Evolutionary conservation across 2,113 vertebrate genomes (phyloP).

Genomic region (Pithys albifrons): DNA sequence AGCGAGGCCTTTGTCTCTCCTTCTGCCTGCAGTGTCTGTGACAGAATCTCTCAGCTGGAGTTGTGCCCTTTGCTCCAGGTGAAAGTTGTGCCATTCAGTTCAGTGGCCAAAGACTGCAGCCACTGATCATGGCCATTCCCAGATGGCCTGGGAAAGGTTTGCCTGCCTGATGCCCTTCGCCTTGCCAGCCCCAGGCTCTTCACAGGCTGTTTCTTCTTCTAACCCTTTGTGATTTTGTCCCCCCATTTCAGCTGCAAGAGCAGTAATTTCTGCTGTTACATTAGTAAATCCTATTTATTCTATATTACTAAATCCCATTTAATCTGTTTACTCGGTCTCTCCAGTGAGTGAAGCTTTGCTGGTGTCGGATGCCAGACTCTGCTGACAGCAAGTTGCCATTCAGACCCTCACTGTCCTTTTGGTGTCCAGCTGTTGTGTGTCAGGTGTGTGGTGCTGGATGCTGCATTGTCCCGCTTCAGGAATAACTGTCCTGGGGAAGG

Average conservation of each 20-base stretch:
- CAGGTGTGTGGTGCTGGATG: neutral
- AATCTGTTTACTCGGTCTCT: constrained; percentile 13
- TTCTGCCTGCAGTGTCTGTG: rapidly evolving
- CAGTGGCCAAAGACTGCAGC: neutral
- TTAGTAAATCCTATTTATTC: constrained; percentile 50
- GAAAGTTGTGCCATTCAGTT: neutral
- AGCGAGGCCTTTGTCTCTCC: neutral
- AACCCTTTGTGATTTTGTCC: neutral
- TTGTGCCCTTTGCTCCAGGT: neutral
- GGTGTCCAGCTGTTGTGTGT: neutral
- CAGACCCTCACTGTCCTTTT: neutral
- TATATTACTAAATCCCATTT: constrained; percentile 47
- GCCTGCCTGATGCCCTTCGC: neutral
- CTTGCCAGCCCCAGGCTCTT: neutral
- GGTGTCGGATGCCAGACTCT: neutral
- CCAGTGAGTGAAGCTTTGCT: neutral
- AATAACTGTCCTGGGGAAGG: neutral
- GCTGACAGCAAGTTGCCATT: neutral
- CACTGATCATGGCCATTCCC: neutral
- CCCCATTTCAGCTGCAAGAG: neutral
- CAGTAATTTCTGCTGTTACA: neutral
- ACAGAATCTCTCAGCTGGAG: neutral
- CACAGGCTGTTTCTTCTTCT: neutral
- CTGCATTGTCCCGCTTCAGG: rapidly evolving
- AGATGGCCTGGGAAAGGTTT: neutral